Evolutionary conservation across 2,888 invertebrate species (phyloP).

Genomic region (Papilio gigon): DNA sequence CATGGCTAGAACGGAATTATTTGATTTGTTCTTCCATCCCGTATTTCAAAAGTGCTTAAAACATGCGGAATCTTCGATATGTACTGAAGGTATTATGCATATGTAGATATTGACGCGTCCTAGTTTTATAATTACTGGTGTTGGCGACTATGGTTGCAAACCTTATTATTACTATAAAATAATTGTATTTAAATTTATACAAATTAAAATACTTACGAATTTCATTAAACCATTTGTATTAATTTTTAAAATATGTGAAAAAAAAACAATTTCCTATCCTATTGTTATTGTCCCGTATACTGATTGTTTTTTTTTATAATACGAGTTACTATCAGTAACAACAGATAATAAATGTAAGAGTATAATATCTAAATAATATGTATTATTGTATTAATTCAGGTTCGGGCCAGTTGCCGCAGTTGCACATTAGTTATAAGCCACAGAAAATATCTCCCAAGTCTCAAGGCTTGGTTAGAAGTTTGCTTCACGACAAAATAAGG

Average conservation of each 20-base stretch:
- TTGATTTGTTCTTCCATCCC: conserved; percentile 81
- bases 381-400: conserved; percentile 53
- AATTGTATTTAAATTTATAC: no score
- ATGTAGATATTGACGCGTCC: conserved; percentile 18
- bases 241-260: neutral
- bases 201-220: neutral
- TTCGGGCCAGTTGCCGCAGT: conserved; percentile 89
- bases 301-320: neutral
- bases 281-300: neutral
- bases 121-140: conserved; percentile 32
- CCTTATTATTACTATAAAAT: neutral
- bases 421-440: conserved; percentile 99
- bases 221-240: neutral
- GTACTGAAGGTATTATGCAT: conserved; percentile 66
- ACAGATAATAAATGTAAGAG: conserved; percentile 39
- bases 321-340: neutral
- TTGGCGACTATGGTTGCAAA: conserved; percentile 21
- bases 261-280: neutral
- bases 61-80: conserved; percentile 72
- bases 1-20: conserved; percentile 80
- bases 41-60: conserved; percentile 81
- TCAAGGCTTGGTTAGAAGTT: conserved; percentile 94
- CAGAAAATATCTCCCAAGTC: conserved; percentile 99
- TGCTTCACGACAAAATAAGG: conserved; percentile 97
- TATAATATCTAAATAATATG: conserved; percentile 21